A percentile compares a stretch with the other conserved stretches of the same genome.
These are phyloP conservation scores for Rhinogobius similis DNA, from an alignment of 2,113 vertebrate genomes.

Conservation along the genomic window DNA sequence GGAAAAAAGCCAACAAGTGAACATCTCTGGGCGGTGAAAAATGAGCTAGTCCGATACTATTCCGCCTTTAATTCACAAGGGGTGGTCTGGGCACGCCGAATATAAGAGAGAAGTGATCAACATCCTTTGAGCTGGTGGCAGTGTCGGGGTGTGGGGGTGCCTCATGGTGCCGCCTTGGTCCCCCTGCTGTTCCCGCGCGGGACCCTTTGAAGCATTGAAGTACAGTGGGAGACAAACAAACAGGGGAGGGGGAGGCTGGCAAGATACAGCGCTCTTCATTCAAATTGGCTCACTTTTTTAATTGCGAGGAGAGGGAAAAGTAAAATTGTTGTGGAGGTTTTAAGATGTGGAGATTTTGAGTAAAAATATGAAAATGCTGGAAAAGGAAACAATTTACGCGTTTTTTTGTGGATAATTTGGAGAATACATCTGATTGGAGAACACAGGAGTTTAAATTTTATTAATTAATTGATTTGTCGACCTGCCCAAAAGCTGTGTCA, in stretches of 20 bases:
- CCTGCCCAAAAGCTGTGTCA: too few relatives aligned
- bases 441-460: too few relatives aligned
- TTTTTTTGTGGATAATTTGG: too few relatives aligned
- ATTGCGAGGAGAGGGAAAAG: too few relatives aligned
- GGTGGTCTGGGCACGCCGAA: slow-evolving; percentile 73
- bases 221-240: slow-evolving; percentile 38
- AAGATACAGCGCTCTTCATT: background rate
- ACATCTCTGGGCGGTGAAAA: slow-evolving; percentile 77
- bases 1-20: slow-evolving; percentile 65
- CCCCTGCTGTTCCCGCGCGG: slow-evolving; percentile 47
- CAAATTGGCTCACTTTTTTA: background rate
- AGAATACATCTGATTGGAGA: too few relatives aligned
- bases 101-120: slow-evolving; percentile 82
- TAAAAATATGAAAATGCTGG: too few relatives aligned
- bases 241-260: slow-evolving; percentile 15
- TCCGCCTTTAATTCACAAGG: slow-evolving; percentile 82
- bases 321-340: too few relatives aligned
- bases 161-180: slow-evolving; percentile 35
- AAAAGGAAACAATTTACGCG: too few relatives aligned
- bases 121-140: slow-evolving; percentile 65
- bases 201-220: slow-evolving; percentile 56
- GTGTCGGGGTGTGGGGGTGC: slow-evolving; percentile 45
- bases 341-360: too few relatives aligned
- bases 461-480: too few relatives aligned
- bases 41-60: slow-evolving; percentile 78